Conservation (phyloP, 1,140 invertebrate genomes). For the Lanistes nyassanus region DNA sequence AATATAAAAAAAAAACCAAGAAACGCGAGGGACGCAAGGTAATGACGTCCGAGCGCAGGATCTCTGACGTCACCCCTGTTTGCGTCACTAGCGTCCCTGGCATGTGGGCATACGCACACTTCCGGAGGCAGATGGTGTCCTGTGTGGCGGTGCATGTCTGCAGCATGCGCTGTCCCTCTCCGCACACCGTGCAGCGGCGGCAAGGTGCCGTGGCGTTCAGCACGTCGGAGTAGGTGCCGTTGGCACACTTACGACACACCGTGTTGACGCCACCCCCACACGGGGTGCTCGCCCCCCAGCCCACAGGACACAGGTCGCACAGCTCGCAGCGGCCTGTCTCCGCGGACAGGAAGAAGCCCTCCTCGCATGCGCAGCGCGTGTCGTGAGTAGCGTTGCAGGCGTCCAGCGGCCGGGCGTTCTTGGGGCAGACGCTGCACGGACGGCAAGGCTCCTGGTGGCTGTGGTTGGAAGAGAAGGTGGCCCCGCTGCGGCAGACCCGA, state of each 20-base stretch:
- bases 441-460: constrained; percentile 30
- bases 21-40: too few species aligned
- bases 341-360: constrained; percentile 22
- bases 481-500: constrained; percentile 14
- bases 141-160: constrained; percentile 56
- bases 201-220: constrained; percentile 48
- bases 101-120: constrained; percentile 37
- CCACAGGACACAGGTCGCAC: constrained; percentile 50
- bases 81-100: too few species aligned
- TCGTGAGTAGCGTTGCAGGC: constrained; percentile 48
- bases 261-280: constrained; percentile 48
- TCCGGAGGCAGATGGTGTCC: constrained; percentile 60
- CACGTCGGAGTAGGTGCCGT: constrained; percentile 54
- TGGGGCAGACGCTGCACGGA: constrained; percentile 36
- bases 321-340: constrained; percentile 33
- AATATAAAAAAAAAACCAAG: too few species aligned
- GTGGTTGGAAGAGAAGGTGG: constrained; percentile 8
- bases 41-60: too few species aligned
- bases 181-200: constrained; percentile 49
- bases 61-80: too few species aligned
- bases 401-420: constrained; percentile 27
- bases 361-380: constrained; percentile 46
- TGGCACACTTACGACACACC: constrained; percentile 50
- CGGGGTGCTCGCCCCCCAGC: constrained; percentile 47
- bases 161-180: constrained; percentile 44